Conservation (phyloP, 2,797 vertebrate species). For the Somateria mollissima region DNA sequence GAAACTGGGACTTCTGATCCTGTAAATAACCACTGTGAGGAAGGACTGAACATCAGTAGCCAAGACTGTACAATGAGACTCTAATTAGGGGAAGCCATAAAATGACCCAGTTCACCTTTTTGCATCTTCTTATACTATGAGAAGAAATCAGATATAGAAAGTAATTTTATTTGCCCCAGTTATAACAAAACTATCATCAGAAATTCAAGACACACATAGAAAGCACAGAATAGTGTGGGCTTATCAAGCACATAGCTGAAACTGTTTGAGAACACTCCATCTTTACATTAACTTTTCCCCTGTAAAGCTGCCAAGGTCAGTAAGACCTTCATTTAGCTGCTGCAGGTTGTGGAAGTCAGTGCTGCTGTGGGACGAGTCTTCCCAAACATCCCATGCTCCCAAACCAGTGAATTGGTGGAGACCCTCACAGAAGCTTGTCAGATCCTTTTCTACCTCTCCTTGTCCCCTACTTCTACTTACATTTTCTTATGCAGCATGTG, state of each 20-base stretch:
- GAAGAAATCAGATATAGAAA: not conserved
- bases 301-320: constrained; percentile 26
- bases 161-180: not conserved
- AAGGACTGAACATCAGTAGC: not conserved
- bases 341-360: constrained; percentile 1
- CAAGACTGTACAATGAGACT: not conserved
- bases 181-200: not conserved
- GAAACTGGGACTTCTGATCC: not conserved
- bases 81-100: not conserved
- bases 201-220: not conserved
- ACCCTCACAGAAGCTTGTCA: not conserved
- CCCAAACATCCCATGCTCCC: not conserved
- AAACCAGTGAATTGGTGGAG: not conserved
- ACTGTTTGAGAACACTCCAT: constrained; percentile 41
- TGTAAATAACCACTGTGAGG: not conserved
- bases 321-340: constrained; percentile 48
- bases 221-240: not conserved
- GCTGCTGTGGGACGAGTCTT: not conserved
- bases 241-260: constrained; percentile 27
- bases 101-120: not conserved
- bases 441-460: not conserved
- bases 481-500: not conserved
- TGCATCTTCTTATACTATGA: not conserved
- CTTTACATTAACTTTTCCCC: constrained; percentile 17
- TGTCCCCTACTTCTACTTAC: not conserved